Base-by-base conservation (phyloP, 2,797 vertebrate species). In the Channa striata region DNA sequence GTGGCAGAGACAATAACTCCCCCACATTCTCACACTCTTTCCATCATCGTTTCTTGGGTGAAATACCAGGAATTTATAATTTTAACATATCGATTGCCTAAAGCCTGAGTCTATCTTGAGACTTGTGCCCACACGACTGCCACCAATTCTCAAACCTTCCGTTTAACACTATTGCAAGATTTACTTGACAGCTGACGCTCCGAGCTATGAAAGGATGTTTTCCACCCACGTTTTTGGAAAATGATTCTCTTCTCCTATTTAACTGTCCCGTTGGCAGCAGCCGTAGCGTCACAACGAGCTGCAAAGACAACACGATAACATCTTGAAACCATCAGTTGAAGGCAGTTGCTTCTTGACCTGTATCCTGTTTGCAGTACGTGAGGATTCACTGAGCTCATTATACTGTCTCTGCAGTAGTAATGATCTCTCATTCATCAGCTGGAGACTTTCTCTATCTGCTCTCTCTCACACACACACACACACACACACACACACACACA, bases 71-170 rank as follows among this genome's bases (percentile, higher is more conserved):
- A 68, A 63, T 75, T 78, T 82, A 71, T 88, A 58, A 80, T 80
- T 67, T 72, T 9, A 59, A 82, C 66, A 19, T 74, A 76, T 75
- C 58, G 34, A 72, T 56, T 42, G 76, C 84, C 80, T 50, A 11
- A 56, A 88, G 78, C 80, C 13, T n/a, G 47, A 63, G 78, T 78
- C 79, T 87, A 82, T 87, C 76, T 85, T 58, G 59, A 83, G 85
- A 69, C 36, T 11, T 60, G 12, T 78, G 60, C 80, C 77, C 73
- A 81, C 82, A 66, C 30, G 33, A 67, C 71, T 75, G 71, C 74
- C 65, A 68, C 66, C 14, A 13, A 69, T 72, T 68, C 80, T 73
- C 58, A 59, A 68, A 75, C 65, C 69, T 56, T 54, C 54, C 46
- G 56, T 77, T 81, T 78, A 84, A 73, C 30, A 59, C 25, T 68